phyloP scores from a whole-genome alignment of 1,140 invertebrate genomes.

The Whitmania pigra region DNA sequence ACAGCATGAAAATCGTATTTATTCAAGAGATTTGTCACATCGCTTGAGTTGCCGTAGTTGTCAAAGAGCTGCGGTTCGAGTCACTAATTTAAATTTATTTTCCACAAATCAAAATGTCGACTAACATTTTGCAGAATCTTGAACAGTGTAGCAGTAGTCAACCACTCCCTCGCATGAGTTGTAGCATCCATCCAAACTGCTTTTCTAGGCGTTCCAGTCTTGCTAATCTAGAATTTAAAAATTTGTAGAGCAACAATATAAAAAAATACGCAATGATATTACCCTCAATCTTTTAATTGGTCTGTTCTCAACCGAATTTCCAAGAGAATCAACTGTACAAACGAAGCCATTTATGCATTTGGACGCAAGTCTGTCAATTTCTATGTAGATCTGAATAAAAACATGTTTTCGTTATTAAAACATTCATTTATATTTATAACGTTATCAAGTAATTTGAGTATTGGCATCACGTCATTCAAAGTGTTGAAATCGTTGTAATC shows the following conservation, averaged over 20 bases:
- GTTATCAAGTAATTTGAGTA: not conserved
- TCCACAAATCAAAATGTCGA: not conserved
- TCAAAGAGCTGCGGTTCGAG: not conserved
- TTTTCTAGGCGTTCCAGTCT: not conserved
- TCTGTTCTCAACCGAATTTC: conserved; percentile 7
- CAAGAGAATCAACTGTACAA: conserved; percentile 3
- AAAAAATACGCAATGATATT: not conserved
- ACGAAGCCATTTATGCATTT: conserved; percentile 13
- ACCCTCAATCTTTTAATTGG: conserved; percentile 11
- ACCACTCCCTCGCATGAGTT: conserved; percentile 19
- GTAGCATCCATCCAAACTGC: conserved; percentile 18
- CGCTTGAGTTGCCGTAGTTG: not conserved
- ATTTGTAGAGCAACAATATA: not conserved
- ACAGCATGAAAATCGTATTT: conserved; percentile 1
- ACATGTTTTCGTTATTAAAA: not conserved
- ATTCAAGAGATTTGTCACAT: conserved; percentile 9
- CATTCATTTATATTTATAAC: not conserved
- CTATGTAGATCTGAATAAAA: conserved; percentile 2
- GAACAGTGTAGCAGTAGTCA: conserved; percentile 15
- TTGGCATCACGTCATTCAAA: not conserved
- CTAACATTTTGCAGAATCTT: conserved; percentile 14
- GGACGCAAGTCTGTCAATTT: conserved; percentile 11
- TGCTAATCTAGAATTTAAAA: not conserved
- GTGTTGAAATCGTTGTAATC: conserved; percentile 9
- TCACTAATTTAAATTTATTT: too few relatives aligned